Percentiles rank a stretch among this genome's conserved stretches.
phyloP scores from a whole-genome alignment of 1,140 invertebrate genomes.

The Ylistrum balloti region DNA sequence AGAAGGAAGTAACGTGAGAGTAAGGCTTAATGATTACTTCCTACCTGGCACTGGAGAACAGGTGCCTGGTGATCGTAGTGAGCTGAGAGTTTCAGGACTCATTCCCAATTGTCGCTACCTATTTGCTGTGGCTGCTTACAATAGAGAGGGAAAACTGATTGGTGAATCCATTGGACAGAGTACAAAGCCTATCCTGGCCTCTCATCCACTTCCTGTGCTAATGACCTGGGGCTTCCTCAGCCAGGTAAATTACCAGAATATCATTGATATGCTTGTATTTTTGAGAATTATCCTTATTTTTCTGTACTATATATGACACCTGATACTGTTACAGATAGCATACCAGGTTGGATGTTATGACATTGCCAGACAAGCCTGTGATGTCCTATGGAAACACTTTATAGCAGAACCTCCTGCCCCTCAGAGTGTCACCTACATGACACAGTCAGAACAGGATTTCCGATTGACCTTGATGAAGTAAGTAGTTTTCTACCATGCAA shows the following conservation, averaged over 20 bases:
- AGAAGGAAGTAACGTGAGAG: slow-evolving; percentile 79
- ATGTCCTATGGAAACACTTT: slow-evolving; percentile 81
- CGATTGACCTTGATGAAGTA: slow-evolving; percentile 78
- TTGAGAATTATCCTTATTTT: too few species aligned
- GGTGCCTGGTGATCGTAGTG: slow-evolving; percentile 74
- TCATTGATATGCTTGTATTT: too few species aligned
- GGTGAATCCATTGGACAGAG: slow-evolving; percentile 80
- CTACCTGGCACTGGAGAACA: slow-evolving; percentile 80
- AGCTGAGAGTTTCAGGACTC: slow-evolving; percentile 77
- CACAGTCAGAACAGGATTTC: slow-evolving; percentile 76
- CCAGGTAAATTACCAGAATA: slow-evolving; percentile 71
- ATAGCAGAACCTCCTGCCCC: slow-evolving; percentile 73
- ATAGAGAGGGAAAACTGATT: slow-evolving; percentile 79
- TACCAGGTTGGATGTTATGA: slow-evolving; percentile 80
- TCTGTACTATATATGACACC: too few species aligned
- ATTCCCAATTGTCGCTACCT: slow-evolving; percentile 79
- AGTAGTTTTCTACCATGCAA: background rate
- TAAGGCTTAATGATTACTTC: slow-evolving; percentile 79
- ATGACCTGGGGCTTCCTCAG: slow-evolving; percentile 80
- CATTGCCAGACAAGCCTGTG: slow-evolving; percentile 75
- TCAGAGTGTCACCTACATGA: slow-evolving; percentile 70
- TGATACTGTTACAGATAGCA: slow-evolving; percentile 73
- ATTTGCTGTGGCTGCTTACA: slow-evolving; percentile 82
- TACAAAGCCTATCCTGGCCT: slow-evolving; percentile 80
- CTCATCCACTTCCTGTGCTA: slow-evolving; percentile 78